Evolutionary conservation across 2,888 invertebrate genomes (phyloP), one percentile per base, ranked within the genome.

Genomic region (Sphaerophoria taeniata): DNA sequence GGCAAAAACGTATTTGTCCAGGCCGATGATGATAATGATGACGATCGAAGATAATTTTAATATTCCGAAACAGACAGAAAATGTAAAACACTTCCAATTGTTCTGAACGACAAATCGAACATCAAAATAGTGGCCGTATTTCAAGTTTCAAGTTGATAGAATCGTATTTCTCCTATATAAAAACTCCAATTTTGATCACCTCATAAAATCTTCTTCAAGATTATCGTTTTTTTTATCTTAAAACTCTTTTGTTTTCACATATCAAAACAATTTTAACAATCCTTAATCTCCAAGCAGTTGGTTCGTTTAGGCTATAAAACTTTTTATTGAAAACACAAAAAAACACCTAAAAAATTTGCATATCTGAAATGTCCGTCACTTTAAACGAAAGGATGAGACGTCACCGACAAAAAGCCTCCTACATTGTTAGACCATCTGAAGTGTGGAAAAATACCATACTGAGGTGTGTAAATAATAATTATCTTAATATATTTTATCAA

Each of bases 401-500:
- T 67, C 51, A 24, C 53, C 51, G n/a, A 4, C n/a, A 31, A 67
- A 43, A 9, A 11, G 3, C 12, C 0, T 43, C 9, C 0, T 43
- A 9, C 24, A 24, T 24, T 24, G 24, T 24, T 24, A 24, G 24
- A 24, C 24, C 43, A 43, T 3, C 9, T 4, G 9, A 43, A 14
- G 43, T 6, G 24, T 24, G 16, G 39, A 6, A 6, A 60, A 60
- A 60, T 67, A 36, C 7, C 36, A 9, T 1, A 2, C 5, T 6
- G 5, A 67, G 6, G 31, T 39, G 39, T 6, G 36, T 53, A 53
- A 67, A 53, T 43, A 67, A 67, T 36, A 14, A 53, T 53, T 31
- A 67, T 67, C 67, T 67, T 67, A 53, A 67, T 53, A 67, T 31
- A 4, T 51, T 39, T 53, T 33, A 67, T 49, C 67, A 9, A 3